A percentile compares a stretch with the other conserved stretches of the same genome.
Conservation (phyloP, 2,113 vertebrate genomes). For the Pollachius pollachius region DNA sequence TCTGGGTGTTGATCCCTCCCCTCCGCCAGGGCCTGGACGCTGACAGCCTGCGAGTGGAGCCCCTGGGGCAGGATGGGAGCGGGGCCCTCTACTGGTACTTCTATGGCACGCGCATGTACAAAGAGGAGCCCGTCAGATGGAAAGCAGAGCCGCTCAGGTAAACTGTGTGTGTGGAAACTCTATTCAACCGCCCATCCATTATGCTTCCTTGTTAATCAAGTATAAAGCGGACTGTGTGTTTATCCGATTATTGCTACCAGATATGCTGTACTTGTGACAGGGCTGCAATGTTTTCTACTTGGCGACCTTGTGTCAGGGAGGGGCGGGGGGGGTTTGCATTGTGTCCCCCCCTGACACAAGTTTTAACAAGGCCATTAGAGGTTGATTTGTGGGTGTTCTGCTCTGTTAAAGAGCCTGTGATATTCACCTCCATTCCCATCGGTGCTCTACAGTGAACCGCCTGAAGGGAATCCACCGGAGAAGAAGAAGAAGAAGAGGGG, state of each 20-base stretch:
- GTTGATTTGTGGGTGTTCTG: constrained; percentile 30
- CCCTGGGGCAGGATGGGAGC: constrained; percentile 88
- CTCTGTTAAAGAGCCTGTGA: constrained; percentile 13
- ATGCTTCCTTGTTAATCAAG: too few species aligned
- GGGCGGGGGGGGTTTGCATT: too few species aligned
- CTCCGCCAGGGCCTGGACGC: constrained; percentile 86
- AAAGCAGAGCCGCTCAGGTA: constrained; percentile 79
- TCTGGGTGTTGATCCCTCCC: not conserved
- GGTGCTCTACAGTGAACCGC: constrained; percentile 48
- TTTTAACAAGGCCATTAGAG: constrained; percentile 19
- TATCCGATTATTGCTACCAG: too few species aligned
- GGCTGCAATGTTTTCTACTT: too few species aligned
- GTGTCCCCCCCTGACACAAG: not conserved
- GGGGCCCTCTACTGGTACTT: constrained; percentile 99
- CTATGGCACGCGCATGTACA: constrained; percentile 96
- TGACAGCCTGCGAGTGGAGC: constrained; percentile 94
- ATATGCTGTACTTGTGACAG: too few species aligned
- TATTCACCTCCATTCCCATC: not conserved
- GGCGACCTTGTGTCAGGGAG: too few species aligned
- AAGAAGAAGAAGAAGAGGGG: constrained; percentile 83
- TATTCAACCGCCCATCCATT: too few species aligned
- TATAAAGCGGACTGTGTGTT: too few species aligned
- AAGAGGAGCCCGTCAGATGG: constrained; percentile 82
- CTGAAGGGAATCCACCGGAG: constrained; percentile 63
- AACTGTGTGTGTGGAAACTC: not conserved